Conservation (phyloP, 2,113 vertebrate genomes). For the Amphiprion percula region DNA sequence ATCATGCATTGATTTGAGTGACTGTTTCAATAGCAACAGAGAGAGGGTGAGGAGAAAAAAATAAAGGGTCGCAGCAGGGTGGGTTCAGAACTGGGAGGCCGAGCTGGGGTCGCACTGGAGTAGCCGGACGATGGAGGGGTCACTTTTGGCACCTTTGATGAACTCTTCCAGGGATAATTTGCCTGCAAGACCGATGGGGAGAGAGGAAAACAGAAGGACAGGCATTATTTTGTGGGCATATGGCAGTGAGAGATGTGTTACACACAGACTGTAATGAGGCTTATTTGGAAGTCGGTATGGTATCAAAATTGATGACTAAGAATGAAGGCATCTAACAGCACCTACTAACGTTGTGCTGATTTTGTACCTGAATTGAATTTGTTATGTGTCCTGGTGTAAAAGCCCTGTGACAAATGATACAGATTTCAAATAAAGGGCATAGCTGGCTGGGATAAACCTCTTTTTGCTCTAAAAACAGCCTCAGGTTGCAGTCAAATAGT, state of each 20-base stretch:
- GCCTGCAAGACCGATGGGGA: slow-evolving; percentile 79
- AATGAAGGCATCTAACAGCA: too few species aligned
- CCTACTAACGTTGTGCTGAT: too few species aligned
- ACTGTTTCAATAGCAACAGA: slow-evolving; percentile 71
- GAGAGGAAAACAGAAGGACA: background rate
- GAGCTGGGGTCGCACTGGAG: slow-evolving; percentile 99
- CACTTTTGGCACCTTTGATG: slow-evolving; percentile 98
- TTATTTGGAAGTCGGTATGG: too few species aligned
- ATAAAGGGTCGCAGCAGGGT: slow-evolving; percentile 21
- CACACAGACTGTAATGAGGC: too few species aligned
- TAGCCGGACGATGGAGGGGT: slow-evolving; percentile 98
- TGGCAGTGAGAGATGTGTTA: background rate
- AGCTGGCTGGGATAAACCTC: too few species aligned
- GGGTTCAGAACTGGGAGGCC: slow-evolving; percentile 92
- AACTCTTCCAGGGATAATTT: slow-evolving; percentile 98
- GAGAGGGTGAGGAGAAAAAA: slow-evolving; percentile 18
- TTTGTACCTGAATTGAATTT: too few species aligned
- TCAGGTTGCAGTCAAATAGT: too few species aligned
- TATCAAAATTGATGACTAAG: too few species aligned
- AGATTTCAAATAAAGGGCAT: too few species aligned
- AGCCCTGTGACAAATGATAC: too few species aligned
- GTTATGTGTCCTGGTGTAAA: too few species aligned
- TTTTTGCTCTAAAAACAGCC: too few species aligned
- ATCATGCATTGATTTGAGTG: slow-evolving; percentile 85
- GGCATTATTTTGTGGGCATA: background rate